Percentiles rank a stretch among this genome's conserved stretches.
These are phyloP conservation scores for Diarsia brunnea DNA, from an alignment of 2,888 invertebrate species.

Conservation along the genomic window DNA sequence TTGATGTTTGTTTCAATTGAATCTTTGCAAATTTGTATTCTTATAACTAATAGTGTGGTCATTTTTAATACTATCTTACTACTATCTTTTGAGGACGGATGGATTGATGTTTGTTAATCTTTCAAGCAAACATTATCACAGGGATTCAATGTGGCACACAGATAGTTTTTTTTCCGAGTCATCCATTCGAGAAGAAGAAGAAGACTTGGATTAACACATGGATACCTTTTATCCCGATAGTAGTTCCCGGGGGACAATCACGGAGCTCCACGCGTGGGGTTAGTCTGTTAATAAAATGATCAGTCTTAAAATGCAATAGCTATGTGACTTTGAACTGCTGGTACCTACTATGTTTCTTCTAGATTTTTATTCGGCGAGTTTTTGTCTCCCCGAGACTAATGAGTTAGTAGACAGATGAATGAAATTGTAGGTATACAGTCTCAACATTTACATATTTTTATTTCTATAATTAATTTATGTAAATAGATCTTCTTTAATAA, in stretches of 20 bases:
- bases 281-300: not conserved
- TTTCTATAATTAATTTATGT: conserved; percentile 34
- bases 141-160: not conserved
- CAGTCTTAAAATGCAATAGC: not conserved
- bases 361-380: not conserved
- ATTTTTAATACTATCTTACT: too few relatives aligned
- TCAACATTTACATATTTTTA: conserved; percentile 4
- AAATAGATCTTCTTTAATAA: conserved; percentile 19
- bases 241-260: not conserved
- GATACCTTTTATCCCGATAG: not conserved
- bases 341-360: not conserved
- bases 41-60: not conserved
- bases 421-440: conserved; percentile 4
- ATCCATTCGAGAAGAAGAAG: too few relatives aligned
- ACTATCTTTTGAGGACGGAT: not conserved
- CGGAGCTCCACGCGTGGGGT: not conserved
- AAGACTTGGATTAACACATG: not conserved
- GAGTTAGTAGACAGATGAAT: conserved; percentile 26
- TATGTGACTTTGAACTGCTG: not conserved
- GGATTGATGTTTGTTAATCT: not conserved
- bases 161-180: not conserved
- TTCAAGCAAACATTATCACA: not conserved
- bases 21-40: not conserved
- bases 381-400: not conserved
- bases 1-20: not conserved